Conservation (phyloP, 2,797 vertebrate species). For the Smutsia temminckii region DNA sequence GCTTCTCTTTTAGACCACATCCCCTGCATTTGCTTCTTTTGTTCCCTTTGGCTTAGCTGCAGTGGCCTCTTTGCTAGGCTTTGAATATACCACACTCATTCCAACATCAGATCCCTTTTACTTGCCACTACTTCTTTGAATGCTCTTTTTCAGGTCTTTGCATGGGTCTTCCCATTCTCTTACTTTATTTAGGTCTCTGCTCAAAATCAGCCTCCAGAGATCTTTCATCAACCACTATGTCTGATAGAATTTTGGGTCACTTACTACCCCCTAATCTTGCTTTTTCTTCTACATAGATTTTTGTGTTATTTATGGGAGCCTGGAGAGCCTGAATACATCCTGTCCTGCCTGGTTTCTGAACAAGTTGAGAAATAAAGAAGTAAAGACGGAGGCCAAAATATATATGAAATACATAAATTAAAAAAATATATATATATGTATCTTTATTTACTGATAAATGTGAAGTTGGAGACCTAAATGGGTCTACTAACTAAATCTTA, state of each 20-base stretch:
- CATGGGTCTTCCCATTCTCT: background rate
- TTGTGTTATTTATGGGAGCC: background rate
- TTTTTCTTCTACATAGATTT: conserved; percentile 6
- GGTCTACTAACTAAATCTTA: background rate
- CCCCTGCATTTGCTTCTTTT: background rate
- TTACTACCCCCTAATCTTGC: background rate
- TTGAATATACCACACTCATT: background rate
- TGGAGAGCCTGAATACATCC: background rate
- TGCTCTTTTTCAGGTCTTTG: conserved; percentile 2
- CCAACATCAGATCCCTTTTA: background rate
- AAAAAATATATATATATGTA: background rate
- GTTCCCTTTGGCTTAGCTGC: background rate
- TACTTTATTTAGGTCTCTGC: background rate
- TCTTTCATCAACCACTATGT: background rate
- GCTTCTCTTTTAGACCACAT: background rate
- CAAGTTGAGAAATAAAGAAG: background rate
- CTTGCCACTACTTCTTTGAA: background rate
- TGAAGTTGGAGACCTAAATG: background rate
- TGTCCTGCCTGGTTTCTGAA: background rate
- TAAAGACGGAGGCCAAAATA: conserved; percentile 33
- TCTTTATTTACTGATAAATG: background rate
- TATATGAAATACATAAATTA: background rate
- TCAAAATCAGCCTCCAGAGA: background rate
- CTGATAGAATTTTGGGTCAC: background rate
- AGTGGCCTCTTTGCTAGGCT: background rate